Evolutionary conservation across 2,113 vertebrate species (phyloP).

Genomic region (Desmodus rotundus): DNA sequence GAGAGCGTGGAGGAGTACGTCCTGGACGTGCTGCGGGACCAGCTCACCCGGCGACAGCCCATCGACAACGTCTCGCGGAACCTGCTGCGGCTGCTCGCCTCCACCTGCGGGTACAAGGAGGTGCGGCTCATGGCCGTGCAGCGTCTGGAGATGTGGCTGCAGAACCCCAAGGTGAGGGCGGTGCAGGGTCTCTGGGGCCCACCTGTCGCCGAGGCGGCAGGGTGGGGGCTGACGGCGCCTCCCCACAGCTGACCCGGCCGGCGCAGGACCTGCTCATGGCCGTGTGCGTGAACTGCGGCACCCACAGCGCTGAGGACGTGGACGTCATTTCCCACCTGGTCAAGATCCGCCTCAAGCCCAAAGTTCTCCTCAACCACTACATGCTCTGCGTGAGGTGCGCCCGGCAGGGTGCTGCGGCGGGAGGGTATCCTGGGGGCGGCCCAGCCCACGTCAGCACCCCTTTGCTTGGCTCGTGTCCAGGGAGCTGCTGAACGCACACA

Average conservation of each 20-base stretch:
- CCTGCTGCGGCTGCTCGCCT: constrained; percentile 93
- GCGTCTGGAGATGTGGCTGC: constrained; percentile 98
- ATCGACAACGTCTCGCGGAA: constrained; percentile 98
- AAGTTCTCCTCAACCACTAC: constrained; percentile 85
- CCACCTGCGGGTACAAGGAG: constrained; percentile 96
- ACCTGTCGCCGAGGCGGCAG: accelerated
- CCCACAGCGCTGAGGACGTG: constrained; percentile 93
- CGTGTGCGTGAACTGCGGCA: constrained; percentile 95
- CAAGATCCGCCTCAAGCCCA: constrained; percentile 98
- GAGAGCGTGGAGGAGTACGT: constrained; percentile 98
- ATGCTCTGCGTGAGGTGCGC: constrained; percentile 54
- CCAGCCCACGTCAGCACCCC: accelerated
- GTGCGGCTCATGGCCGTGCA: constrained; percentile 95
- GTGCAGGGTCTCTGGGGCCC: accelerated
- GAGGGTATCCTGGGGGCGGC: accelerated
- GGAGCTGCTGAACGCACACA: constrained; percentile 93
- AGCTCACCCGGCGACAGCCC: constrained; percentile 95
- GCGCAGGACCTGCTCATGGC: constrained; percentile 98
- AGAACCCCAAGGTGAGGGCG: constrained; percentile 94
- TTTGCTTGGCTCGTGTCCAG: constrained; percentile 65
- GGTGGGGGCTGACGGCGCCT: background rate
- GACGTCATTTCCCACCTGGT: constrained; percentile 97
- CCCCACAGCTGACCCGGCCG: constrained; percentile 90
- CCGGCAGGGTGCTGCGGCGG: accelerated
- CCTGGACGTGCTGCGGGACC: constrained; percentile 94